Percentiles rank a stretch among this genome's conserved stretches.
Conservation (phyloP, 2,113 vertebrate genomes). For the Trichechus manatus region DNA sequence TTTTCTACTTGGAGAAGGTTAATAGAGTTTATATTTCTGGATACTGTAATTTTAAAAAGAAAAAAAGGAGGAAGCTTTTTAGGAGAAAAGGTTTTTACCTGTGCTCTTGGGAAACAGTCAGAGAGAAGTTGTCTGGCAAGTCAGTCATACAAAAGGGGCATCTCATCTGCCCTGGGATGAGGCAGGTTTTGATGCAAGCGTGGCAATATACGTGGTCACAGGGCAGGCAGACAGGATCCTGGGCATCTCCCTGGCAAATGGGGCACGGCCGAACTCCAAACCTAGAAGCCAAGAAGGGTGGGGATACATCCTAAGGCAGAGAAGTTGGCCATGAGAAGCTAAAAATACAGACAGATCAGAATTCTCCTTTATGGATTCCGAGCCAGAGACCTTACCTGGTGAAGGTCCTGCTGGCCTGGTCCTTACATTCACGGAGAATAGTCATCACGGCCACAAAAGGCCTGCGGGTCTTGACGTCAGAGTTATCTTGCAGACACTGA, state of each 20-base stretch:
- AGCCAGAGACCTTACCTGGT: conserved; percentile 86
- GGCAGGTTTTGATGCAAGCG: conserved; percentile 89
- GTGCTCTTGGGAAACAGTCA: conserved; percentile 86
- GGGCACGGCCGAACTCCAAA: conserved; percentile 87
- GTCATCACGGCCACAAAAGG: conserved; percentile 91
- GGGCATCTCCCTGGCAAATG: conserved; percentile 90
- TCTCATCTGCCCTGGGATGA: conserved; percentile 88
- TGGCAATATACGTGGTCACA: conserved; percentile 93
- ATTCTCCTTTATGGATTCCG: accelerated
- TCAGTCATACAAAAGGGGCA: conserved; percentile 90
- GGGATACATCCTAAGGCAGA: background rate
- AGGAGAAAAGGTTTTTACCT: conserved; percentile 84
- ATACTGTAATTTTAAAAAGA: background rate
- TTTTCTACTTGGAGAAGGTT: background rate
- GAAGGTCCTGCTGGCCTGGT: conserved; percentile 86
- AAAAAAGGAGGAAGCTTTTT: background rate
- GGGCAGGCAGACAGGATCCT: conserved; percentile 91
- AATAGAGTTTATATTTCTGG: background rate
- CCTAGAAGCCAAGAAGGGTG: conserved; percentile 81
- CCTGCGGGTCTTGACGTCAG: conserved; percentile 91
- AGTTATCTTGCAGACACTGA: conserved; percentile 90
- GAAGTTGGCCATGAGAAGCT: background rate
- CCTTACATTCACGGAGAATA: conserved; percentile 92
- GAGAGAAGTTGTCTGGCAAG: conserved; percentile 81
- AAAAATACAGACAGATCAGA: accelerated